These are phyloP conservation scores for Paedocypris micromegethes DNA, from an alignment of 2,797 vertebrate species.

Conservation along the genomic window DNA sequence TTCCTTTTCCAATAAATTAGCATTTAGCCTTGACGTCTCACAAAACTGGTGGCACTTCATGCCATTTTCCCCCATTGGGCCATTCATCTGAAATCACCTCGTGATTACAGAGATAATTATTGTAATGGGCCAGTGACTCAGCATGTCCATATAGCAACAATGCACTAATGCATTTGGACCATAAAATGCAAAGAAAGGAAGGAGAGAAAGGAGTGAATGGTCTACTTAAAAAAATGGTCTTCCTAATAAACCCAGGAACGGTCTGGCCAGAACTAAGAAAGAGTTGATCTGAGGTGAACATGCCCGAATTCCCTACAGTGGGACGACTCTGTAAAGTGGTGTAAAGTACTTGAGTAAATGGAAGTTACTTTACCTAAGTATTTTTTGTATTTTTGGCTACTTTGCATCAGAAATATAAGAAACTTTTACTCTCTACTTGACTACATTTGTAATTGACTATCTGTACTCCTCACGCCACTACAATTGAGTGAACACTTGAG, in stretches of 20 bases:
- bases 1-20: slow-evolving; percentile 6
- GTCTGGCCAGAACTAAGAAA: slow-evolving; percentile 16
- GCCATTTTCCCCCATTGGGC: slow-evolving; percentile 8
- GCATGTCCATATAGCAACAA: not conserved
- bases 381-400: too few relatives aligned
- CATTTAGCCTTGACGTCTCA: slow-evolving; percentile 23
- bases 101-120: slow-evolving; percentile 39
- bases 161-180: slow-evolving; percentile 24
- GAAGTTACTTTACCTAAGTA: too few relatives aligned
- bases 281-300: slow-evolving; percentile 9
- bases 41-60: slow-evolving; percentile 29
- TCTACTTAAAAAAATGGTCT: slow-evolving; percentile 9
- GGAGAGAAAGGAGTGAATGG: not conserved
- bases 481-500: too few relatives aligned
- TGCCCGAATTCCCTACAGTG: not conserved
- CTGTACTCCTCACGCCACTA: too few relatives aligned
- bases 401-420: too few relatives aligned
- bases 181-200: slow-evolving; percentile 7
- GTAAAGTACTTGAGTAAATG: too few relatives aligned
- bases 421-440: too few relatives aligned
- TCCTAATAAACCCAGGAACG: slow-evolving; percentile 1
- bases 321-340: too few relatives aligned
- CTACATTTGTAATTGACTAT: too few relatives aligned
- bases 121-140: slow-evolving; percentile 34
- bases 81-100: slow-evolving; percentile 34